phyloP scores from a whole-genome alignment of 2,113 vertebrate genomes.

The Tauraco erythrolophus region DNA sequence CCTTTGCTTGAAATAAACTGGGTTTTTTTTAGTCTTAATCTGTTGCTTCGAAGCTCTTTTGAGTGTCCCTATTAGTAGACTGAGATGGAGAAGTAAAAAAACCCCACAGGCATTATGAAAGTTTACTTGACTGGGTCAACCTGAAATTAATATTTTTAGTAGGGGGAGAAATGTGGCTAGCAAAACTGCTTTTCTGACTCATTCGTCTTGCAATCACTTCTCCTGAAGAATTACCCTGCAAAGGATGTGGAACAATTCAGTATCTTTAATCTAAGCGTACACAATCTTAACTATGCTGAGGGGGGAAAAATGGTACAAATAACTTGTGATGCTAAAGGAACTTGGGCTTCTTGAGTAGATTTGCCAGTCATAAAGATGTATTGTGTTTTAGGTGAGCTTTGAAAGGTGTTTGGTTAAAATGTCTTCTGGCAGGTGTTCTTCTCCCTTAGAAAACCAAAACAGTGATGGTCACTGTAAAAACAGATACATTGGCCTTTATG shows the following conservation, averaged over 20 bases:
- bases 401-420: neutral
- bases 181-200: neutral
- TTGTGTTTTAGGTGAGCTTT: neutral
- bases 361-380: neutral
- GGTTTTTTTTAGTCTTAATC: neutral
- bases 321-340: neutral
- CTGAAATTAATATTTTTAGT: neutral
- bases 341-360: neutral
- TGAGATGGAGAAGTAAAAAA: neutral
- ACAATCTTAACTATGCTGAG: neutral
- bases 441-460: neutral
- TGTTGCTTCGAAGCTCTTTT: neutral
- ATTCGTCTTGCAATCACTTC: neutral
- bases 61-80: neutral
- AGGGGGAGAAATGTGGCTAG: neutral
- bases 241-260: neutral
- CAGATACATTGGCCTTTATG: neutral
- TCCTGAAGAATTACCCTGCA: neutral
- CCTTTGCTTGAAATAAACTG: neutral
- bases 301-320: neutral
- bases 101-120: rapidly evolving
- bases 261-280: neutral
- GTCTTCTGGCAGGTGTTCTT: neutral
- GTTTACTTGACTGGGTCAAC: neutral
- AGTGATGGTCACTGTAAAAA: neutral